Percentiles rank a stretch among this genome's conserved stretches.
phyloP scores from a whole-genome alignment of 2,888 invertebrate species.

The Gordius sp. region DNA sequence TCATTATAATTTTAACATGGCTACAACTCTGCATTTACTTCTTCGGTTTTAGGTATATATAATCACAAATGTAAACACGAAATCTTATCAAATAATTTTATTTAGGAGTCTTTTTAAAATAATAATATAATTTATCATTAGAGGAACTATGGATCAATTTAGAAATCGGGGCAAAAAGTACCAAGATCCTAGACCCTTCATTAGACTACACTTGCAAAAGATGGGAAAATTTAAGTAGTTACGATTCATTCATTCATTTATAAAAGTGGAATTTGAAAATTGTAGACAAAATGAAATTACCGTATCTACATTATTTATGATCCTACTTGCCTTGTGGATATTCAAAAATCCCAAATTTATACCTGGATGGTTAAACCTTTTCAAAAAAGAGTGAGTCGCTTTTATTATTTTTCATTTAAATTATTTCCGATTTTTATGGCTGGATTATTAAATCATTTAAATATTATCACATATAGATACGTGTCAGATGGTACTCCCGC shows the following conservation, averaged over 20 bases:
- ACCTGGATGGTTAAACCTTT: conserved; percentile 1
- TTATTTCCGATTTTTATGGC: not conserved
- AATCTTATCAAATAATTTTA: not conserved
- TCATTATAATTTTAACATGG: conserved; percentile 11
- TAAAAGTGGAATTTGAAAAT: too few species aligned
- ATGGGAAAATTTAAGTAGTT: conserved; percentile 12
- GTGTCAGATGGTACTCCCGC: conserved; percentile 10
- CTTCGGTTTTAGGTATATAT: not conserved
- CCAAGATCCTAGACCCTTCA: not conserved
- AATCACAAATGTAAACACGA: not conserved
- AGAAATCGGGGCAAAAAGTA: too few species aligned
- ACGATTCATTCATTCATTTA: too few species aligned
- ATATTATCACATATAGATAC: not conserved
- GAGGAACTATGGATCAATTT: not conserved
- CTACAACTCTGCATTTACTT: conserved; percentile 1
- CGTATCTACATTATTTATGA: not conserved
- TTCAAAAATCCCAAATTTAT: conserved; percentile 12
- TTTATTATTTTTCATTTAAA: not conserved
- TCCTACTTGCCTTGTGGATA: not conserved
- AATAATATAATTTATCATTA: not conserved
- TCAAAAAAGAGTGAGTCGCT: not conserved
- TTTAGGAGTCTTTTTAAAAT: not conserved
- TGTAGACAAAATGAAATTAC: conserved; percentile 12
- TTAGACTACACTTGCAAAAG: not conserved
- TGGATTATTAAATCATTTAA: not conserved